These are phyloP conservation scores for Caenorhabditis angaria DNA, from an alignment of 2,888 invertebrate genomes.

Conservation along the genomic window DNA sequence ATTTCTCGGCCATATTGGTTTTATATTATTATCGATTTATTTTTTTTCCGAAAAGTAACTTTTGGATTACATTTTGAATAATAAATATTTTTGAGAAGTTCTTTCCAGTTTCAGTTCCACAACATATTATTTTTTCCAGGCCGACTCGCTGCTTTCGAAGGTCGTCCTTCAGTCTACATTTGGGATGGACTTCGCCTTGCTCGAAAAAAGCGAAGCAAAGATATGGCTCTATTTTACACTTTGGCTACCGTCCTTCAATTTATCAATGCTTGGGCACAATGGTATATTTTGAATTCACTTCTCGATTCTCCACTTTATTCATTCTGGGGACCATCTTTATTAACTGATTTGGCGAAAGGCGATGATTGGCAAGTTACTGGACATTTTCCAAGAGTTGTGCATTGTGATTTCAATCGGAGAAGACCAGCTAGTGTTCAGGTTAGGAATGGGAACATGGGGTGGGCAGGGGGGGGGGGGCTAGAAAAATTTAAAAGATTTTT, in stretches of 20 bases:
- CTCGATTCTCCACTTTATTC: slow-evolving; percentile 64
- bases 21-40: neutral
- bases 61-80: too few relatives aligned
- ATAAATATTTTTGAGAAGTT: too few relatives aligned
- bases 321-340: slow-evolving; percentile 63
- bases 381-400: slow-evolving; percentile 70
- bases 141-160: slow-evolving; percentile 57
- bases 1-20: neutral
- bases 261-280: slow-evolving; percentile 64
- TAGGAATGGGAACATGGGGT: too few relatives aligned
- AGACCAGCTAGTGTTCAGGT: slow-evolving; percentile 65
- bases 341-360: slow-evolving; percentile 64
- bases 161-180: slow-evolving; percentile 64
- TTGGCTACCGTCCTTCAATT: slow-evolving; percentile 60
- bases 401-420: slow-evolving; percentile 69
- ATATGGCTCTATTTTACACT: slow-evolving; percentile 65
- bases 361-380: slow-evolving; percentile 69
- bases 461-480: too few relatives aligned
- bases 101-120: too few relatives aligned
- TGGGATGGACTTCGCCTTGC: slow-evolving; percentile 71
- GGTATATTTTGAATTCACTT: slow-evolving; percentile 62
- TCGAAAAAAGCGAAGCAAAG: slow-evolving; percentile 52
- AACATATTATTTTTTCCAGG: slow-evolving; percentile 19
- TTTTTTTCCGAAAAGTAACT: too few relatives aligned
- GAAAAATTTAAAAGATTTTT: too few relatives aligned